Conservation (phyloP, 2,113 vertebrate genomes). For the Camarhynchus parvulus region DNA sequence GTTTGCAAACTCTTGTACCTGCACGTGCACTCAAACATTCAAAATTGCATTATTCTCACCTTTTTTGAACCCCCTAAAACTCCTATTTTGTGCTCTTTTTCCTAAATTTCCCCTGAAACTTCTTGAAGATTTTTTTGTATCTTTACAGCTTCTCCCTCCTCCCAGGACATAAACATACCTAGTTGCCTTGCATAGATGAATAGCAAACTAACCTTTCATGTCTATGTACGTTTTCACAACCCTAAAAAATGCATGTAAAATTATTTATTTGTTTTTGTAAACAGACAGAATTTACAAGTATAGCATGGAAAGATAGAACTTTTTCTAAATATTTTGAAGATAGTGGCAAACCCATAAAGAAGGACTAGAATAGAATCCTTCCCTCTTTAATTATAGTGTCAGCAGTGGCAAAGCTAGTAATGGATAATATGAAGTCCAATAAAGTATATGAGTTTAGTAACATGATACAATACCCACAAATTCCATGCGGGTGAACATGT, state of each 20-base stretch:
- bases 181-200: not conserved
- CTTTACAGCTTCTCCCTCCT: not conserved
- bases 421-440: not conserved
- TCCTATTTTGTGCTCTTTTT: not conserved
- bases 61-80: not conserved
- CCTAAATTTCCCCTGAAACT: not conserved
- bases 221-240: not conserved
- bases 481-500: not conserved
- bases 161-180: not conserved
- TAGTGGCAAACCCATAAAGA: not conserved
- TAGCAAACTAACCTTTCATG: not conserved
- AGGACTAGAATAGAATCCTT: not conserved
- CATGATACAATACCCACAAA: slow-evolving; percentile 16
- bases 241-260: not conserved
- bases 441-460: slow-evolving; percentile 37
- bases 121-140: not conserved
- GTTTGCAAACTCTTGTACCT: not conserved
- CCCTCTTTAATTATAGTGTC: not conserved
- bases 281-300: not conserved
- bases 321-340: not conserved
- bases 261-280: not conserved
- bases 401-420: not conserved
- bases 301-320: not conserved
- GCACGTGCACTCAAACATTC: not conserved
- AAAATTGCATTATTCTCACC: not conserved